Conservation (phyloP, 1,140 invertebrate genomes). For the Rhyacophila brunnea region DNA sequence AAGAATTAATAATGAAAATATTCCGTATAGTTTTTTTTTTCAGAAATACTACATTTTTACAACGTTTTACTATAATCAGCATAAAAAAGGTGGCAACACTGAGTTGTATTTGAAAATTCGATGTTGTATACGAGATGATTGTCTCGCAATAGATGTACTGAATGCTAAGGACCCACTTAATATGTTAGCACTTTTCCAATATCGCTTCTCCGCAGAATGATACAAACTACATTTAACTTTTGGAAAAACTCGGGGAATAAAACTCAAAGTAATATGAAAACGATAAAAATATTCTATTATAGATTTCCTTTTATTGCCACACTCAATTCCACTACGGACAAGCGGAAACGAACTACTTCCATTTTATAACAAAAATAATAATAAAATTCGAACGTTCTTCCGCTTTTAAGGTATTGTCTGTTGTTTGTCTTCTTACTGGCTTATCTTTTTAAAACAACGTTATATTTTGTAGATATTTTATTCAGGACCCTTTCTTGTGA, state of each 20-base stretch:
- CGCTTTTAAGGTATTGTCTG: not conserved
- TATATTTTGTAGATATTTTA: not conserved
- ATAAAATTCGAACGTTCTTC: constrained; percentile 1
- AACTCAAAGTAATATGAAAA: constrained; percentile 9
- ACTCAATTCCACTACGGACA: not conserved
- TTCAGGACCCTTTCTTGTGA: not conserved
- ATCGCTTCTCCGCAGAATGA: too few relatives aligned
- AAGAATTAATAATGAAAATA: too few relatives aligned
- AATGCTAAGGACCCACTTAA: too few relatives aligned
- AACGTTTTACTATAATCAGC: too few relatives aligned
- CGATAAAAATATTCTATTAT: constrained; percentile 12
- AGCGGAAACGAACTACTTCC: constrained; percentile 16
- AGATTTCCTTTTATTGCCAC: constrained; percentile 15
- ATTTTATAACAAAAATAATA: constrained; percentile 9
- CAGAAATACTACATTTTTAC: too few relatives aligned
- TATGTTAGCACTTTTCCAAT: too few relatives aligned
- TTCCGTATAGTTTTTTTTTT: too few relatives aligned
- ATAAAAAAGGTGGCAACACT: too few relatives aligned
- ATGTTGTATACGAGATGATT: too few relatives aligned
- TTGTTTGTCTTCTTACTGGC: not conserved
- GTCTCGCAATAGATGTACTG: too few relatives aligned
- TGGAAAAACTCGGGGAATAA: not conserved
- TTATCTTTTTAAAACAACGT: constrained; percentile 3
- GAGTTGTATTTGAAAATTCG: too few relatives aligned
- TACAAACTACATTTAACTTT: not conserved